Conservation (phyloP, 1,140 invertebrate species). For the Micrasema longulum region DNA sequence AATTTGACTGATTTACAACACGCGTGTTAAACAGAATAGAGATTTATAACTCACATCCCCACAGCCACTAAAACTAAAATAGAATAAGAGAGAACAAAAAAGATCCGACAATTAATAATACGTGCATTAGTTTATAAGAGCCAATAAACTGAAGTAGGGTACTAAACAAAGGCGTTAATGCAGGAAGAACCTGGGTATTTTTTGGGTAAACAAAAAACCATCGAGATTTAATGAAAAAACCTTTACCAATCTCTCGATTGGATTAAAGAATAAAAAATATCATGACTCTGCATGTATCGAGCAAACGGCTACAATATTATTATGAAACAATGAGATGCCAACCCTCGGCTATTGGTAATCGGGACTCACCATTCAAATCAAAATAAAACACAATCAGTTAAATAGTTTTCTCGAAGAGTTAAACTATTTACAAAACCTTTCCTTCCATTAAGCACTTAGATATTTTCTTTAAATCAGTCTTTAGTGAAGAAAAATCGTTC, state of each 20-base stretch:
- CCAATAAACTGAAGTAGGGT: conserved; percentile 20
- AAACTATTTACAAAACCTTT: too few relatives aligned
- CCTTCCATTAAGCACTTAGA: too few relatives aligned
- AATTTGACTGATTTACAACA: not conserved
- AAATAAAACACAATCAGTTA: not conserved
- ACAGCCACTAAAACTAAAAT: conserved; percentile 7
- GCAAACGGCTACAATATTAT: conserved; percentile 25
- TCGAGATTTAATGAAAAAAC: conserved; percentile 26
- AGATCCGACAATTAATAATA: conserved; percentile 18
- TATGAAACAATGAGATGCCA: conserved; percentile 39
- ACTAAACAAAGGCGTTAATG: conserved; percentile 31
- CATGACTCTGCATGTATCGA: conserved; percentile 20
- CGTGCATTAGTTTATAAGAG: conserved; percentile 29
- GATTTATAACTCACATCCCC: conserved; percentile 8
- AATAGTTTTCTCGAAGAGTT: too few relatives aligned
- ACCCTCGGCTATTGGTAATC: conserved; percentile 16
- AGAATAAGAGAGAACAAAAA: not conserved
- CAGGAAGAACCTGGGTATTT: conserved; percentile 27
- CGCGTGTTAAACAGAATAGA: conserved; percentile 4
- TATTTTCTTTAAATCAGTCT: too few relatives aligned
- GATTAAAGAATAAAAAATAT: conserved; percentile 24
- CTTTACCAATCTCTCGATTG: conserved; percentile 30
- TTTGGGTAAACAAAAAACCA: conserved; percentile 35
- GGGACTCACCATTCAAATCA: conserved; percentile 15
- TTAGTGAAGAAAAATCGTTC: too few relatives aligned